phyloP scores from a whole-genome alignment of 1,140 invertebrate genomes.

The Agrilus planipennis region DNA sequence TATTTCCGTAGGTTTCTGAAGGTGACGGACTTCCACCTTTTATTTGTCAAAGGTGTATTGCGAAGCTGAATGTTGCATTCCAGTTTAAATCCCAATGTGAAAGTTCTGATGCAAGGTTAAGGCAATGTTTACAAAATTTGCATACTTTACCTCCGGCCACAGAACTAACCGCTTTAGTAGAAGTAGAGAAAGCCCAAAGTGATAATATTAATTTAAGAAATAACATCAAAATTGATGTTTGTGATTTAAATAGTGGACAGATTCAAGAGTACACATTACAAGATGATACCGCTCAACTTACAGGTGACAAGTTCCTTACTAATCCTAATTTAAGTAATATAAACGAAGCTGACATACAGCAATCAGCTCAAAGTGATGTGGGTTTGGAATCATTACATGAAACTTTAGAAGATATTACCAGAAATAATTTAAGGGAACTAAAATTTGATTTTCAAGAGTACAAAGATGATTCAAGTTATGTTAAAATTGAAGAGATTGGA shows the following conservation, averaged over 20 bases:
- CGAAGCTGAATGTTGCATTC: constrained; percentile 49
- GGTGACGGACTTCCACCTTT: constrained; percentile 50
- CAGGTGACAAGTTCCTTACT: constrained; percentile 5
- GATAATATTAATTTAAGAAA: neutral
- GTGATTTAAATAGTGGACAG: constrained; percentile 3
- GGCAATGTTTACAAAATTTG: constrained; percentile 43
- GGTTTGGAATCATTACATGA: constrained; percentile 2
- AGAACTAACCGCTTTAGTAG: constrained; percentile 18
- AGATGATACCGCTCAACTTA: neutral
- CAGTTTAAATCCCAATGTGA: constrained; percentile 56
- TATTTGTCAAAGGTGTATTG: constrained; percentile 53
- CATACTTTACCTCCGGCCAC: constrained; percentile 16
- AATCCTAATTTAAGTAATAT: neutral
- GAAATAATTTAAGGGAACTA: constrained; percentile 13
- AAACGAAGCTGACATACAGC: constrained; percentile 3
- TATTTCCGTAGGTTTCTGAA: constrained; percentile 40
- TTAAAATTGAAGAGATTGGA: constrained; percentile 20
- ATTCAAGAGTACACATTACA: constrained; percentile 8
- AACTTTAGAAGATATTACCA: neutral
- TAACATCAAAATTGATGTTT: neutral
- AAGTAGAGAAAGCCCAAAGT: constrained; percentile 14
- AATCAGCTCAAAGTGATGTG: constrained; percentile 10
- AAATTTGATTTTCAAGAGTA: constrained; percentile 19
- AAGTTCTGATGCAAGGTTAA: constrained; percentile 45
- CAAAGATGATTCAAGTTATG: constrained; percentile 11